These are phyloP conservation scores for Orycteropus afer DNA, from an alignment of 2,113 vertebrate species.

Conservation along the genomic window DNA sequence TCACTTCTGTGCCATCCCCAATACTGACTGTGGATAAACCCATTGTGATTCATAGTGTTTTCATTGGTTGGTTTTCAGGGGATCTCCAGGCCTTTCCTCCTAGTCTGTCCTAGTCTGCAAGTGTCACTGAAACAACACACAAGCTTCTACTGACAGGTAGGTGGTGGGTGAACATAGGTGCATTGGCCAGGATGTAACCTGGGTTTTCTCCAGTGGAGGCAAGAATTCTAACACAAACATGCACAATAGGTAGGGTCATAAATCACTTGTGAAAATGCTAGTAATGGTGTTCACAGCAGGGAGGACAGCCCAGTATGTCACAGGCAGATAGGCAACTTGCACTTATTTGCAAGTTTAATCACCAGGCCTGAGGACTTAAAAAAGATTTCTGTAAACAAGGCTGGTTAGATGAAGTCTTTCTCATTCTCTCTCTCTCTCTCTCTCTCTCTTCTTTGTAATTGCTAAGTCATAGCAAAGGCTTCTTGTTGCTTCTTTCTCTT, in stretches of 20 bases:
- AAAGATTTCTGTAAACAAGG: not conserved
- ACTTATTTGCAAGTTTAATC: not conserved
- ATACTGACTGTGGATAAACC: not conserved
- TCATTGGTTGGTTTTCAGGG: not conserved
- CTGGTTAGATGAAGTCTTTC: not conserved
- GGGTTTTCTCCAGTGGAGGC: not conserved
- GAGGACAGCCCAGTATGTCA: fast-evolving
- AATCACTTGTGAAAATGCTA: no score
- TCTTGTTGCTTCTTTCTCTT: not conserved
- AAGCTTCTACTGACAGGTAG: not conserved
- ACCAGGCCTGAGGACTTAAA: not conserved
- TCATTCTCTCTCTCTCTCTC: not conserved
- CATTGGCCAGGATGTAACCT: not conserved
- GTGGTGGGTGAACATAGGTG: no score
- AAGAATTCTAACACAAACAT: not conserved
- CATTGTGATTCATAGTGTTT: not conserved
- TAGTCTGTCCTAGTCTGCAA: not conserved
- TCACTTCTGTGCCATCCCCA: not conserved
- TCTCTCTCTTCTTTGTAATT: slow-evolving; percentile 15
- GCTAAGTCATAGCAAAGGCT: not conserved
- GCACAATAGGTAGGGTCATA: not conserved
- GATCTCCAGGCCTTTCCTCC: not conserved
- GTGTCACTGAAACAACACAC: not conserved
- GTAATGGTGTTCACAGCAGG: fast-evolving
- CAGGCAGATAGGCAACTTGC: fast-evolving